Evolutionary conservation across 1,140 invertebrate genomes (phyloP).

Genomic region (Drosophila ironensis): DNA sequence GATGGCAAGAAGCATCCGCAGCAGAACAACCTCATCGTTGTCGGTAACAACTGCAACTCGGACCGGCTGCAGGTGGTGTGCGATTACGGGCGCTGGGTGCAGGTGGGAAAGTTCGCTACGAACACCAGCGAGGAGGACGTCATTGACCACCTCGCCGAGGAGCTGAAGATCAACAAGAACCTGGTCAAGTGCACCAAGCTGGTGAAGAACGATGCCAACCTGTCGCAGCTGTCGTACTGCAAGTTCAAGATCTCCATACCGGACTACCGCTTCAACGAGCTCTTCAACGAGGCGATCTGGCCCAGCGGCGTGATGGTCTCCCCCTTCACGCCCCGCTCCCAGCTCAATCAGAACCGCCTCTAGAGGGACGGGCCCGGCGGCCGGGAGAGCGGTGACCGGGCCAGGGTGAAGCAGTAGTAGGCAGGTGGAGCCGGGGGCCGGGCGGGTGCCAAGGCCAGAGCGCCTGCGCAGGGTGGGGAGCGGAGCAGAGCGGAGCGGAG

Average conservation of each 20-base stretch:
- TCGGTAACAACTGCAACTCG: conserved; percentile 80
- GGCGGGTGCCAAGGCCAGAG: not conserved
- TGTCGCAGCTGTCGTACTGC: conserved; percentile 77
- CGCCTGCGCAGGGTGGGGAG: conserved; percentile 10
- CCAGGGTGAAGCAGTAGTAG: conserved; percentile 41
- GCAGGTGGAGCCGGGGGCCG: not conserved
- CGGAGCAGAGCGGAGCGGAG: conserved; percentile 11
- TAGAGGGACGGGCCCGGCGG: conserved; percentile 48
- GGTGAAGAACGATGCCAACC: conserved; percentile 78
- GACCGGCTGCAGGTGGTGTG: conserved; percentile 80
- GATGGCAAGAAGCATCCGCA: conserved; percentile 75
- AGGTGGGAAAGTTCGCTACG: conserved; percentile 78
- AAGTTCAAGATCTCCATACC: conserved; percentile 81
- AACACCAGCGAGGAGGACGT: conserved; percentile 80
- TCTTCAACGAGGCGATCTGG: conserved; percentile 81
- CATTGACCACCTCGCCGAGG: conserved; percentile 75
- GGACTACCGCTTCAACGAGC: conserved; percentile 81
- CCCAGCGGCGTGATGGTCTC: conserved; percentile 81
- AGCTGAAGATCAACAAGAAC: conserved; percentile 79
- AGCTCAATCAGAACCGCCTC: conserved; percentile 80
- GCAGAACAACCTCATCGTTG: conserved; percentile 76
- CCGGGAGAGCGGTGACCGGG: conserved; percentile 39
- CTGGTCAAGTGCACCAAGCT: conserved; percentile 78
- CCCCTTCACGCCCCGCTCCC: conserved; percentile 77
- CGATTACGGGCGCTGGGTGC: conserved; percentile 78